These are phyloP conservation scores for Diplosoma virens DNA, from an alignment of 23 tunicate genomes.

Conservation along the genomic window DNA sequence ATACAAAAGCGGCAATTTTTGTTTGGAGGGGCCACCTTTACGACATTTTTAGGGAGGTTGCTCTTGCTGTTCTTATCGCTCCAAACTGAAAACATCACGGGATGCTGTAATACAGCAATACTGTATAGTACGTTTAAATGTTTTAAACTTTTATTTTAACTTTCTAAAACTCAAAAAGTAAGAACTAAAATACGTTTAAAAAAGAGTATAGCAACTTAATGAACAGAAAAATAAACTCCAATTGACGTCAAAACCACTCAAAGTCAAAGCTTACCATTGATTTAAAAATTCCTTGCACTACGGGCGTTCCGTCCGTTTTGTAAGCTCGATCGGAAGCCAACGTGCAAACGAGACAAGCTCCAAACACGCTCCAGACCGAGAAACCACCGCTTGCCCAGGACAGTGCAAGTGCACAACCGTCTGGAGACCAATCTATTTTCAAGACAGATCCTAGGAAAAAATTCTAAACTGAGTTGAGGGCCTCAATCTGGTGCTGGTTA, in stretches of 20 bases:
- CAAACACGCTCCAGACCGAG: conserved; percentile 95
- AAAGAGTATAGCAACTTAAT: not conserved
- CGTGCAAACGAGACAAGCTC: conserved; percentile 89
- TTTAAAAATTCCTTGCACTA: conserved; percentile 57
- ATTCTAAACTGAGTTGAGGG: too few relatives aligned
- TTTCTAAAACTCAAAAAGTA: not conserved
- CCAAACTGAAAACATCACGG: too few relatives aligned
- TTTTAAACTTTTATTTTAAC: too few relatives aligned
- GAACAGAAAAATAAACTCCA: not conserved
- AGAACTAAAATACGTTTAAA: not conserved
- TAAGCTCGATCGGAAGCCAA: conserved; percentile 76
- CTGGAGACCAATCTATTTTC: conserved; percentile 85
- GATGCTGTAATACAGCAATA: too few relatives aligned
- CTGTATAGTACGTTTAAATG: too few relatives aligned
- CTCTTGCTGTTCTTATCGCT: too few relatives aligned
- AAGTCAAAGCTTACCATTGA: conserved; percentile 62
- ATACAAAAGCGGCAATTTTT: too few relatives aligned
- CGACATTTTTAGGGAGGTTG: too few relatives aligned
- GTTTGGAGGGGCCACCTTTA: too few relatives aligned
- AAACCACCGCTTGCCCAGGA: conserved; percentile 88
- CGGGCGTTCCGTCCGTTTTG: conserved; percentile 42
- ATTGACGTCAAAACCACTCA: not conserved
- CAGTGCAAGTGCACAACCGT: conserved; percentile 83
- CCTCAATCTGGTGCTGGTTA: too few relatives aligned
- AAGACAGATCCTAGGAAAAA: conserved; percentile 63